These are phyloP conservation scores for Lota lota DNA, from an alignment of 2,113 vertebrate species.

Conservation along the genomic window DNA sequence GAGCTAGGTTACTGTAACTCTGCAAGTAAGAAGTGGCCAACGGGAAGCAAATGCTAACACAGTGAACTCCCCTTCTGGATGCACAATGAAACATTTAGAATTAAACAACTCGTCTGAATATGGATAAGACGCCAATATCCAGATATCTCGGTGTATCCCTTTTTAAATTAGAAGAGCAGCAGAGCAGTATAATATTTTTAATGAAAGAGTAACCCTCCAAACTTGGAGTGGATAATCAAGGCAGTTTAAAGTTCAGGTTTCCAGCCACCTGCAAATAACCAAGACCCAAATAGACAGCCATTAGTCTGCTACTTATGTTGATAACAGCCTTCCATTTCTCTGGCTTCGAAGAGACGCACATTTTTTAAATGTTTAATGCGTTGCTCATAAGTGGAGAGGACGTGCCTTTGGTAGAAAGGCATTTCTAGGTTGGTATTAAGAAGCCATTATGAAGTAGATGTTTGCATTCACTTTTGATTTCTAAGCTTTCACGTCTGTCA, in stretches of 20 bases:
- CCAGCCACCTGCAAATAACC: constrained; percentile 35
- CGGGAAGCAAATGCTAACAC: too few relatives aligned
- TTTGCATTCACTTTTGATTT: too few relatives aligned
- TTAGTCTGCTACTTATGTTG: constrained; percentile 37
- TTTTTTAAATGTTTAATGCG: constrained; percentile 39
- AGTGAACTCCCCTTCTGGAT: too few relatives aligned
- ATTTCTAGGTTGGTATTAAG: constrained; percentile 3
- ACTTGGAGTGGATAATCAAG: constrained; percentile 45
- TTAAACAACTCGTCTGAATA: too few relatives aligned
- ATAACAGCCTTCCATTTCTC: constrained; percentile 33
- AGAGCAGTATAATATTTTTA: constrained; percentile 45
- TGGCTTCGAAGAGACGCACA: constrained; percentile 35
- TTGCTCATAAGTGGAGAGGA: constrained; percentile 26
- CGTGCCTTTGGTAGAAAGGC: constrained; percentile 7
- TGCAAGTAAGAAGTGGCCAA: too few relatives aligned
- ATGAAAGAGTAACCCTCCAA: constrained; percentile 38
- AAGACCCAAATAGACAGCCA: constrained; percentile 12
- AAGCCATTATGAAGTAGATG: background rate
- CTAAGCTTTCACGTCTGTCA: too few relatives aligned
- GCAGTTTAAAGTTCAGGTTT: constrained; percentile 32
- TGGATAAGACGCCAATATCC: constrained; percentile 38
- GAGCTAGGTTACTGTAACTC: too few relatives aligned
- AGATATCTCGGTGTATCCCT: constrained; percentile 50
- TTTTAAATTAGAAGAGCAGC: constrained; percentile 57
- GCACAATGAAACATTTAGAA: too few relatives aligned